Evolutionary conservation across 2,888 invertebrate species (phyloP).

Genomic region (Lottia scabra): DNA sequence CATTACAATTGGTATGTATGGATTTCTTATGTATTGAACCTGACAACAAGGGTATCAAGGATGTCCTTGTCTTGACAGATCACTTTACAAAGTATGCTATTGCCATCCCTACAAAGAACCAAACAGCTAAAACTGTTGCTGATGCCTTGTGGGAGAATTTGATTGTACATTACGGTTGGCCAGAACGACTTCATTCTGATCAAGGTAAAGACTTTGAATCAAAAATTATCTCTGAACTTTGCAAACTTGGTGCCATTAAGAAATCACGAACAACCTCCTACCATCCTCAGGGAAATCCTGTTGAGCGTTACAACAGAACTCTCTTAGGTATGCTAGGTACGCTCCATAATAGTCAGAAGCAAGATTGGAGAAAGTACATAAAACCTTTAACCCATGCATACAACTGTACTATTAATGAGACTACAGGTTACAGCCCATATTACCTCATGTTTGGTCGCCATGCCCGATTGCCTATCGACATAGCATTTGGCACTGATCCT

Average conservation of each 20-base stretch:
- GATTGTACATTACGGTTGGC: conserved; percentile 29
- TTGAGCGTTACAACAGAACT: conserved; percentile 28
- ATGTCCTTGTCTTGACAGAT: conserved; percentile 21
- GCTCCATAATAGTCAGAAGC: conserved; percentile 21
- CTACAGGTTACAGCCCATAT: conserved; percentile 28
- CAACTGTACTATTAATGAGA: conserved; percentile 25
- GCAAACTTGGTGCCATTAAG: conserved; percentile 18
- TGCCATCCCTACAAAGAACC: conserved; percentile 26
- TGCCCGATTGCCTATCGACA: conserved; percentile 29
- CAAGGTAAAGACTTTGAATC: conserved; percentile 31
- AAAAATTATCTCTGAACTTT: conserved; percentile 24
- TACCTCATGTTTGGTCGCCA: conserved; percentile 29
- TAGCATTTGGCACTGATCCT: conserved; percentile 15
- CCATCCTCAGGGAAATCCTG: conserved; percentile 35
- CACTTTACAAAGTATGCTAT: conserved; percentile 26
- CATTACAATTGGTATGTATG: conserved; percentile 36
- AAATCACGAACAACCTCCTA: conserved; percentile 31
- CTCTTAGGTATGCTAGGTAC: conserved; percentile 27
- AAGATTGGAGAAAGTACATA: conserved; percentile 28
- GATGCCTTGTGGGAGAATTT: conserved; percentile 25
- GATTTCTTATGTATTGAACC: conserved; percentile 38
- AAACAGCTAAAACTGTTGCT: conserved; percentile 27
- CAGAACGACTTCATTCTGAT: conserved; percentile 26
- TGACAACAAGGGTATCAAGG: conserved; percentile 13
- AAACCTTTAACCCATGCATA: conserved; percentile 23